Percentiles rank a stretch among this genome's conserved stretches.
These are phyloP conservation scores for Oxyruncus cristatus DNA, from an alignment of 2,113 vertebrate genomes.

Conservation along the genomic window DNA sequence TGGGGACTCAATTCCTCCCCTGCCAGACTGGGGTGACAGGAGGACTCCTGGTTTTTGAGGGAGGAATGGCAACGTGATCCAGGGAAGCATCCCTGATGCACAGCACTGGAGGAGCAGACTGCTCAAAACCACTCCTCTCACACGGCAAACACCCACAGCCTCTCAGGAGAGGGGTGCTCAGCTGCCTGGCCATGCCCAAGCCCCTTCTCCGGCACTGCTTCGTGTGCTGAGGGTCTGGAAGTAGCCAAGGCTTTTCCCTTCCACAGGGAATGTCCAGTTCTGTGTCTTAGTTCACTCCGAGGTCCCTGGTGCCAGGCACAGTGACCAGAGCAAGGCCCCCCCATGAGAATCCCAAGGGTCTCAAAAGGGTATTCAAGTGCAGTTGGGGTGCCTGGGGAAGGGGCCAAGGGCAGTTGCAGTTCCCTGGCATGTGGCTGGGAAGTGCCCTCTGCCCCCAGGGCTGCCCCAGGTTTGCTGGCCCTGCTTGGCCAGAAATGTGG, in stretches of 20 bases:
- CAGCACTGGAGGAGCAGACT: not conserved
- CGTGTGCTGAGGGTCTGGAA: rapidly evolving
- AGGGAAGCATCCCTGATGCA: not conserved
- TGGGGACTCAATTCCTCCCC: not conserved
- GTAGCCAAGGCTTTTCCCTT: not conserved
- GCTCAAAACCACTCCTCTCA: not conserved
- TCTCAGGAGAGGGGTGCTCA: not conserved
- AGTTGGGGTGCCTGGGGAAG: not conserved
- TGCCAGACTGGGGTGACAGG: not conserved
- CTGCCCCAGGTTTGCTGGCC: not conserved
- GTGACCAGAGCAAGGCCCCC: rapidly evolving
- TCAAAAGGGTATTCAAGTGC: not conserved
- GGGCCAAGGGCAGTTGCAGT: not conserved
- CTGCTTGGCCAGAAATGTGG: not conserved
- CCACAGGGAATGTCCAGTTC: not conserved
- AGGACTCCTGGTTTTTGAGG: not conserved
- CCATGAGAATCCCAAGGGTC: not conserved
- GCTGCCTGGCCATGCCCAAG: not conserved
- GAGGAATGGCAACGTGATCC: not conserved
- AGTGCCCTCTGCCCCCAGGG: rapidly evolving
- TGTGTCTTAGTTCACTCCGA: not conserved
- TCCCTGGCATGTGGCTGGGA: not conserved
- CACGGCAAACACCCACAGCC: not conserved
- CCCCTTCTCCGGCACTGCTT: not conserved
- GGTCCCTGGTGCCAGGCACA: not conserved